Evolutionary conservation across 1,140 invertebrate species (phyloP).

Genomic region (Elymnias hypermnestra): DNA sequence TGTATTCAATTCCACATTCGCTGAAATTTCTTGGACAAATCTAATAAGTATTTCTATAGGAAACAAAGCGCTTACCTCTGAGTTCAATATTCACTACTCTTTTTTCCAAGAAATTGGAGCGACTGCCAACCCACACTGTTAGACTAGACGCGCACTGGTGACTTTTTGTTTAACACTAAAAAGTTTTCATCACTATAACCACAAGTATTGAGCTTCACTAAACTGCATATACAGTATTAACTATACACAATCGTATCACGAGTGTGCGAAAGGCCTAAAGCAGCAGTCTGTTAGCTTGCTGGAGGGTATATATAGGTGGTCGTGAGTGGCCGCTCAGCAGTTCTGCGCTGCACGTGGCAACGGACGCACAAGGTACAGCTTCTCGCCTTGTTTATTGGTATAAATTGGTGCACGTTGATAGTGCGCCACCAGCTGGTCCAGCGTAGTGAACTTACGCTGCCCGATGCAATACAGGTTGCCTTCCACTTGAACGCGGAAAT

Average conservation of each 20-base stretch:
- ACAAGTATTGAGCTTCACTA: background rate
- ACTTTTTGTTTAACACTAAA: background rate
- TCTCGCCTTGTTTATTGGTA: conserved; percentile 96
- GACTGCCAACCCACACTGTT: background rate
- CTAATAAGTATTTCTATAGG: conserved; percentile 5
- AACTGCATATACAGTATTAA: background rate
- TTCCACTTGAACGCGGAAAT: conserved; percentile 98
- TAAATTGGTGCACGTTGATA: conserved; percentile 99
- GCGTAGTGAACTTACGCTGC: conserved; percentile 95
- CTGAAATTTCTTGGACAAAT: conserved; percentile 5
- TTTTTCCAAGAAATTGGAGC: conserved; percentile 5
- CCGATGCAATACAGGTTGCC: conserved; percentile 97
- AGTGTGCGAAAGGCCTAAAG: conserved; percentile 1
- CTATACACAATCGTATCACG: background rate
- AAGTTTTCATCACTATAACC: background rate
- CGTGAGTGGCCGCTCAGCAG: conserved; percentile 41
- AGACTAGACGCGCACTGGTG: conserved; percentile 10
- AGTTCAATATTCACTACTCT: background rate
- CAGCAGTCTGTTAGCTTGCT: background rate
- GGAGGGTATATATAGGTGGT: background rate
- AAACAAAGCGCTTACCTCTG: conserved; percentile 5
- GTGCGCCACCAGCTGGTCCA: conserved; percentile 98
- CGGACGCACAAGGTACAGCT: conserved; percentile 92
- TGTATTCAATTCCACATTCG: conserved; percentile 5
- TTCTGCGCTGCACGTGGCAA: conserved; percentile 80